Base-by-base conservation (phyloP, 2,888 invertebrate genomes). In the Archips crataeganus region DNA sequence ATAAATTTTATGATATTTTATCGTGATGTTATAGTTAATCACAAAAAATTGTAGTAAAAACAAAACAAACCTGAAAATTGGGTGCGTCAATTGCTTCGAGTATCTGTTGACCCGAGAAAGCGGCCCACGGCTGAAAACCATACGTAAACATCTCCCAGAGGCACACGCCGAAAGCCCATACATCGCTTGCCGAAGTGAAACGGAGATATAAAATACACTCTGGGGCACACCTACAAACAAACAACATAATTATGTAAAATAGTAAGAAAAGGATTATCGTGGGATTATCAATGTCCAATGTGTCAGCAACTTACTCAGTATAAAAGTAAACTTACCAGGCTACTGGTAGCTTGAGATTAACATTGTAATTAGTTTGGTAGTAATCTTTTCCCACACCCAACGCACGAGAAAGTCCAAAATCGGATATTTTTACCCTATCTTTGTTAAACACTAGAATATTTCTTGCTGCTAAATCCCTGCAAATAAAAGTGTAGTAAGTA, bases 61-160 rank as follows among this genome's bases (percentile, higher is more conserved):
- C 8, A 10, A 6, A 34, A 75, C 76, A 6, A 64, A 96, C 96
- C 92, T 97, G 97, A 87, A 96, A 98, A 87, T 98, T 97, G 42
- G 99, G 99, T 75, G 97, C 97, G 90, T 99, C 99, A 74, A 99
- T 99, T 5, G 99, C 98, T 89, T 98, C 98, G 5, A 99, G 91
- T 79, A 99, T 99, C 91, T 99, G 98, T 79, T 98, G 97, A 0
- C 98, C 98, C 0, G 98, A 98, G 68, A 98, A 95, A 0, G 98
- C 99, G 0, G 98, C 98, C 99, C 99, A 99, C 0, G 99, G 99
- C 89, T 99, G 99, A 87, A 98, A 98, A 0, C 99, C 99, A 85
- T 99, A 99, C 0, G 98, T 98, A 89, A 99, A 99, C 98, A 99
- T 98, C 91, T 99, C 99, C 99, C 99, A 99, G 0, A 99, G 94